Evolutionary conservation across 2,888 invertebrate species (phyloP).

Genomic region (Chrysomela aeneicollis): DNA sequence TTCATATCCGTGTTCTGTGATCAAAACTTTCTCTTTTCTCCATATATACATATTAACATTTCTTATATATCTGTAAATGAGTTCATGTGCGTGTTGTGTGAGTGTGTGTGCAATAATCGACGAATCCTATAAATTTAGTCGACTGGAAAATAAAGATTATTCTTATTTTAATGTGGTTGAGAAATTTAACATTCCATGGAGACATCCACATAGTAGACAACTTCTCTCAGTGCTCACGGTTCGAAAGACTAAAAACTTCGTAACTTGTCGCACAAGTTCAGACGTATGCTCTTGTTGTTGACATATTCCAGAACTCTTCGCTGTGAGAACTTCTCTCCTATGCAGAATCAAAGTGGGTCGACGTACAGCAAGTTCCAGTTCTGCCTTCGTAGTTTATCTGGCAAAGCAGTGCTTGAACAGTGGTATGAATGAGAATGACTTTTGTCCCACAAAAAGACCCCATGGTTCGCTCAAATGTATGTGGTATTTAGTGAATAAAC

Average conservation of each 20-base stretch:
- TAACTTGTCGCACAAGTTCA: background rate
- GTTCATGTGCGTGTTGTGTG: too few species aligned
- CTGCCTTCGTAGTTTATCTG: background rate
- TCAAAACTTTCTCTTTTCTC: too few species aligned
- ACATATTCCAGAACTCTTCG: conserved; percentile 4
- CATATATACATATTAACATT: too few species aligned
- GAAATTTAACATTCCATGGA: too few species aligned
- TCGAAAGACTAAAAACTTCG: background rate
- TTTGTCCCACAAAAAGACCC: background rate
- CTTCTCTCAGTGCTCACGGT: background rate
- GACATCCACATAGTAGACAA: too few species aligned
- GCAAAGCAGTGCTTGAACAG: background rate
- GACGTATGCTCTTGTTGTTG: background rate
- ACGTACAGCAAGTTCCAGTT: background rate
- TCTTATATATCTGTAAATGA: too few species aligned
- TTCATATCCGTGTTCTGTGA: too few species aligned
- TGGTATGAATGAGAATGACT: background rate
- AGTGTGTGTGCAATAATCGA: too few species aligned
- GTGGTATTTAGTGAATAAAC: background rate
- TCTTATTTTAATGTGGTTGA: too few species aligned
- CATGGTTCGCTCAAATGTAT: background rate
- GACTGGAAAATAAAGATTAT: too few species aligned
- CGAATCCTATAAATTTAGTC: too few species aligned
- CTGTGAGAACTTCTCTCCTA: background rate
- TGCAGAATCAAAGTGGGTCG: background rate